Evolutionary conservation across 2,888 invertebrate species (phyloP), one percentile per base, ranked within the genome.

Genomic region (Sthenelais limicola): DNA sequence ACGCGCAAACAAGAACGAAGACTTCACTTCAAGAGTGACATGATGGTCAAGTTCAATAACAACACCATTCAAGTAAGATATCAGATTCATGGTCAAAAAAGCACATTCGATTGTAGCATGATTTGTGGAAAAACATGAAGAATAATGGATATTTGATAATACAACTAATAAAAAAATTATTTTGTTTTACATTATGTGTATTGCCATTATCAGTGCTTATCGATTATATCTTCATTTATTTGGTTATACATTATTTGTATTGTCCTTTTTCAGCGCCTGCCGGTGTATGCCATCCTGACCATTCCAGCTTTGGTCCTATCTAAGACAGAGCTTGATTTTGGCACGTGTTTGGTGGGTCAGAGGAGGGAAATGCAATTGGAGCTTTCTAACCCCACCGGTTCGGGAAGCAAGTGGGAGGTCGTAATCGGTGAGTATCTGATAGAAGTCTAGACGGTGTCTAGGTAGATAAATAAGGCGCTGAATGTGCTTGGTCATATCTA

Each of bases 271-370:
- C 80, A 87, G 86, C 77, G 68, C 47, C 78, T 87, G 28, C 83
- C 85, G 3, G 77, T 86, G 58, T 75, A 77, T 62, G 86, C 86
- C 30, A 81, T 80, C 0, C 74, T 86, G 54, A 79, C 83, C 1
- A 76, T 86, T 2, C 87, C 87, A 3, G 80, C 84, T 73, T 77
- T 86, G 68, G 72, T 76, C 21, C 74, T 86, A 66, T 82, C 84
- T 4, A 80, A 79, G 52, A 79, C 82, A 15, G 76, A 76, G 4
- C 73, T 87, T n/a, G 84, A 86, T 78, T 86, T 86, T 77, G 86
- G 86, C 15, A 82, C 81, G 0, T 87, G 87, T 76, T 79, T 86
- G 21, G 85, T 87, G 24, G 86, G 86, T 7, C 86, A 87, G 78
- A 75, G 78, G 15, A 68, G 84, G 12, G 82, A 82, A 38, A 71